A percentile compares a stretch with the other conserved stretches of the same genome.
Conservation (phyloP, 2,113 vertebrate species). For the Brachirus orientalis region DNA sequence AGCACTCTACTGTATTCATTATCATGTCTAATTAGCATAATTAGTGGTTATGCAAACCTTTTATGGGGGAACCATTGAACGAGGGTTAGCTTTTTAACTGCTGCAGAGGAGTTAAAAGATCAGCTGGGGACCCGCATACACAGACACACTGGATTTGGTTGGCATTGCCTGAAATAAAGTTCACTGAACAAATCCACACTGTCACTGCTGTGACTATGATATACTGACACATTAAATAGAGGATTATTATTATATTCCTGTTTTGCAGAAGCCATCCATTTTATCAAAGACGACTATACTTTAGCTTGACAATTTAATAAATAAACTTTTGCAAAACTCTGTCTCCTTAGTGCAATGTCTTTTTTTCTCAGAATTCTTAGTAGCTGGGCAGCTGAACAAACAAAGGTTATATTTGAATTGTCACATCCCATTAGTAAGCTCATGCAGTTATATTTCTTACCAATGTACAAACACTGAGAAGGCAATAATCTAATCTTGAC, state of each 20-base stretch:
- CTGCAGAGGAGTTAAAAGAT: slow-evolving; percentile 23
- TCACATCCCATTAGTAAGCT: too few species aligned
- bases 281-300: neutral
- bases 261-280: neutral
- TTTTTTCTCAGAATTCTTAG: too few species aligned
- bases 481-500: too few species aligned
- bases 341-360: too few species aligned
- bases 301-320: neutral
- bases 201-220: neutral
- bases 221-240: neutral
- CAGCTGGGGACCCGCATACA: slow-evolving; percentile 2
- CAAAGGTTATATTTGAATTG: too few species aligned
- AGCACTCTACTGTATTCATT: slow-evolving; percentile 39
- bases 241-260: neutral
- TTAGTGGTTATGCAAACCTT: slow-evolving; percentile 57
- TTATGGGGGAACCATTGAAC: slow-evolving; percentile 18
- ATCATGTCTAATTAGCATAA: slow-evolving; percentile 61
- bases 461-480: too few species aligned
- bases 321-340: neutral
- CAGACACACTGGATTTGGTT: neutral
- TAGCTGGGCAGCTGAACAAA: too few species aligned
- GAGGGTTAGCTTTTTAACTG: slow-evolving; percentile 45
- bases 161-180: neutral
- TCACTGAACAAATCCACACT: neutral
- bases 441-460: too few species aligned